Conservation (phyloP, 2,797 vertebrate species). For the Siniperca scherzeri region DNA sequence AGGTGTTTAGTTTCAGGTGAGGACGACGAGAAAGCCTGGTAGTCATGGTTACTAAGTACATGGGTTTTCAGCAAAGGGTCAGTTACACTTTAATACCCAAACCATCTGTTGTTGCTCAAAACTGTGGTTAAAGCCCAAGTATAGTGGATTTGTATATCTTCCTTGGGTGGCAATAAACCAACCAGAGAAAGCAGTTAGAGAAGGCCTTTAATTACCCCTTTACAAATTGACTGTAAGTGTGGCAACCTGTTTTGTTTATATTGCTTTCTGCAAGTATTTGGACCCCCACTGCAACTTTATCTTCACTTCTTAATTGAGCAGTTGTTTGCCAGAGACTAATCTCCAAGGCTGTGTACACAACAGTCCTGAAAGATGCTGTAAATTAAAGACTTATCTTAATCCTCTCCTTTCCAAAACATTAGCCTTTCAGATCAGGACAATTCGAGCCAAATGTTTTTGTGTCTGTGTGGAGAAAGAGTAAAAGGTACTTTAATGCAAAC, state of each 20-base stretch:
- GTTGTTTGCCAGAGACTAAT: conserved; percentile 73
- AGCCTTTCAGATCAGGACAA: conserved; percentile 71
- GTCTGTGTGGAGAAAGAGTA: conserved; percentile 25
- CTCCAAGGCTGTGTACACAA: conserved; percentile 76
- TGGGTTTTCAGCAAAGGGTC: conserved; percentile 49
- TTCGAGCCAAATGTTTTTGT: conserved; percentile 50
- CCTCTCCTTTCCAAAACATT: conserved; percentile 74
- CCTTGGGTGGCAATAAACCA: conserved; percentile 43
- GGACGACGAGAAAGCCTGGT: conserved; percentile 58
- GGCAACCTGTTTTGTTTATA: conserved; percentile 66
- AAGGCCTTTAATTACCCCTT: conserved; percentile 64
- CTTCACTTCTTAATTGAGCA: conserved; percentile 73
- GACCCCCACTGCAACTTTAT: conserved; percentile 66
- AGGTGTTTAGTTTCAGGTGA: conserved; percentile 78
- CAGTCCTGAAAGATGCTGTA: conserved; percentile 74
- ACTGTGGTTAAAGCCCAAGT: conserved; percentile 36
- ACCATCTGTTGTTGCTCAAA: conserved; percentile 54
- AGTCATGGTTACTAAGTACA: conserved; percentile 61
- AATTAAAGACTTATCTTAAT: conserved; percentile 81
- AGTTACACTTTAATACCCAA: conserved; percentile 39
- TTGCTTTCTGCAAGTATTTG: conserved; percentile 59
- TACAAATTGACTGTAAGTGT: conserved; percentile 58
- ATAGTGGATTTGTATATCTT: conserved; percentile 29
- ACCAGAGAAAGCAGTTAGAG: conserved; percentile 35
- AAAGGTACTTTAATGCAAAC: conserved; percentile 39